Evolutionary conservation across 2,797 vertebrate genomes (phyloP).

Genomic region (Acipenser transmontanus): DNA sequence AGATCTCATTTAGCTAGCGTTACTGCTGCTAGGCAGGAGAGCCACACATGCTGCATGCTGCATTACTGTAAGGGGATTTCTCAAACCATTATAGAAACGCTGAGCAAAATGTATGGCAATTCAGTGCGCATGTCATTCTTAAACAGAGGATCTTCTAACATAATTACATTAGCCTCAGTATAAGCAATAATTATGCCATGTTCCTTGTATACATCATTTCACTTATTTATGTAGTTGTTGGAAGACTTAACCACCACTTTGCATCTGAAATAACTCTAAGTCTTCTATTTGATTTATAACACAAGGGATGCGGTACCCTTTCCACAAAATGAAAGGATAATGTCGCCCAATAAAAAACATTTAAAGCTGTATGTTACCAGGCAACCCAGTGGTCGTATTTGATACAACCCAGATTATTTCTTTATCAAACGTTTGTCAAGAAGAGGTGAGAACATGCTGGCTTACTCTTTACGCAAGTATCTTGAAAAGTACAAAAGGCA

Average conservation of each 20-base stretch:
- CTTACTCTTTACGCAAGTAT: neutral
- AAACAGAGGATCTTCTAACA: neutral
- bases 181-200: too few species aligned
- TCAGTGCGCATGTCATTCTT: neutral
- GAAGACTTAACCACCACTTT: too few species aligned
- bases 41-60: neutral
- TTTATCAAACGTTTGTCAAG: neutral
- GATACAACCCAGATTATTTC: neutral
- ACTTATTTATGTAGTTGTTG: too few species aligned
- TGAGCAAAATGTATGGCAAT: neutral
- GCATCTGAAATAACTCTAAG: too few species aligned
- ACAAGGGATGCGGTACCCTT: neutral
- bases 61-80: neutral
- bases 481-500: neutral
- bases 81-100: neutral
- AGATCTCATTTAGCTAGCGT: slow-evolving; percentile 5
- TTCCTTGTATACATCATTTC: too few species aligned
- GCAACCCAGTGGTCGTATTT: neutral
- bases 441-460: neutral
- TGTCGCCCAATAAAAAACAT: neutral
- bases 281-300: too few species aligned
- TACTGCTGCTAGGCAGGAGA: neutral
- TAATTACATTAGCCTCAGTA: too few species aligned
- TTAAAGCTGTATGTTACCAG: neutral
- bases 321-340: neutral